Percentiles rank a stretch among this genome's conserved stretches.
Evolutionary conservation across 2,888 invertebrate species (phyloP).

Genomic region (Dastarcus helophoroides): DNA sequence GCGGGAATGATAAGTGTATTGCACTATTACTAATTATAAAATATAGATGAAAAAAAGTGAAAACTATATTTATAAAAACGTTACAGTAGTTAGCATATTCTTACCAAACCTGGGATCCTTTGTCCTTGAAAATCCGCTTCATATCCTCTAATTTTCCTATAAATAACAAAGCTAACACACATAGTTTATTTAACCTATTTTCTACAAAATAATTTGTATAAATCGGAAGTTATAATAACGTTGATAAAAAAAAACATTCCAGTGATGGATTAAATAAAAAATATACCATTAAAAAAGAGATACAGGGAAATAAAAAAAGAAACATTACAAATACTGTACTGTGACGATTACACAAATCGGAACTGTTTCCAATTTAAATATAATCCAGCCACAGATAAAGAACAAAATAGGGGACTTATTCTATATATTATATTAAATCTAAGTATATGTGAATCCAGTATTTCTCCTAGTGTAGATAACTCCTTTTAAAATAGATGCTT

Average conservation of each 20-base stretch:
- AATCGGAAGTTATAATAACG: constrained; percentile 1
- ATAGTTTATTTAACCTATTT: constrained; percentile 14
- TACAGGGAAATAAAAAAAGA: constrained; percentile 7
- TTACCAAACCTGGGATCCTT: too few species aligned
- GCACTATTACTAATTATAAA: too few species aligned
- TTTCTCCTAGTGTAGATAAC: constrained; percentile 7
- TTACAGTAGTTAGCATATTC: too few species aligned
- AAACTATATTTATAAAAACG: too few species aligned
- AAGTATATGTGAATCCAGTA: constrained; percentile 9
- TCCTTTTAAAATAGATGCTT: constrained; percentile 17
- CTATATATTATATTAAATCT: constrained; percentile 15
- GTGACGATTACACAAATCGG: neutral
- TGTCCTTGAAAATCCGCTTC: constrained; percentile 15
- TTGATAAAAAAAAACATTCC: constrained; percentile 15
- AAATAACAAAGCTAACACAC: constrained; percentile 21
- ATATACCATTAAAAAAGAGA: constrained; percentile 6
- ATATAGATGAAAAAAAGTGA: too few species aligned
- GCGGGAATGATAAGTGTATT: too few species aligned
- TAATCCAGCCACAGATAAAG: constrained; percentile 12
- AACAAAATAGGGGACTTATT: constrained; percentile 16
- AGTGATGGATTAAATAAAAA: constrained; percentile 11
- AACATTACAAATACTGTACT: constrained; percentile 3
- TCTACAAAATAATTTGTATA: constrained; percentile 13
- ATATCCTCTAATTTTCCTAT: constrained; percentile 17
- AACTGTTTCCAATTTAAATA: constrained; percentile 1